Percentiles rank a stretch among this genome's conserved stretches.
These are phyloP conservation scores for Hybos culiciformis DNA, from an alignment of 2,888 invertebrate species.

Conservation along the genomic window DNA sequence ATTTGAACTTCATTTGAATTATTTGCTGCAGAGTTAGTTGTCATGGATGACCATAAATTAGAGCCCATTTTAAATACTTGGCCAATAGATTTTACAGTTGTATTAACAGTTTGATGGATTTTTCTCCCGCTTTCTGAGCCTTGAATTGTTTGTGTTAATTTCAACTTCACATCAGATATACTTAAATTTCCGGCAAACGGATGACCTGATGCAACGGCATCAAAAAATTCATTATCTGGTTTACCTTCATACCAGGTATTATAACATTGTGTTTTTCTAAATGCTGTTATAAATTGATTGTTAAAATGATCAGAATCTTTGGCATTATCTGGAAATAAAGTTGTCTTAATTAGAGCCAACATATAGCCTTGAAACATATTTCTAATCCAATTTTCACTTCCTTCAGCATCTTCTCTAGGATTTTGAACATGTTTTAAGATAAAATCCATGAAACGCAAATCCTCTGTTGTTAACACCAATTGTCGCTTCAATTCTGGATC, in stretches of 20 bases:
- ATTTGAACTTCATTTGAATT: slow-evolving; percentile 10
- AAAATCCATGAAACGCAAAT: slow-evolving; percentile 89
- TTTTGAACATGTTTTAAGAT: slow-evolving; percentile 63
- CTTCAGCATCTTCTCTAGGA: slow-evolving; percentile 60
- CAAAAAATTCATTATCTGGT: slow-evolving; percentile 50
- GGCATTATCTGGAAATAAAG: slow-evolving; percentile 52
- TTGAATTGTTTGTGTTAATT: slow-evolving; percentile 86
- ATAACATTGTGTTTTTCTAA: slow-evolving; percentile 80
- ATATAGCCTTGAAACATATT: slow-evolving; percentile 84
- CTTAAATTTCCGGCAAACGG: slow-evolving; percentile 91
- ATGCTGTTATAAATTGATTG: slow-evolving; percentile 64
- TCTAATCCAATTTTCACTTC: slow-evolving; percentile 93
- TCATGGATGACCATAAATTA: slow-evolving; percentile 64
- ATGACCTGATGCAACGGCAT: slow-evolving; percentile 66
- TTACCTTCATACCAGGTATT: slow-evolving; percentile 63
- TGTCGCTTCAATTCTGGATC: slow-evolving; percentile 69
- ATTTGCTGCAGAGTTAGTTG: slow-evolving; percentile 6
- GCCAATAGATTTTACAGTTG: slow-evolving; percentile 64
- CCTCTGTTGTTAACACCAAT: slow-evolving; percentile 84
- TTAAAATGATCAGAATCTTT: slow-evolving; percentile 83
- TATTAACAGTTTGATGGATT: slow-evolving; percentile 82
- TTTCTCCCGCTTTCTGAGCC: slow-evolving; percentile 87
- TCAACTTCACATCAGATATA: slow-evolving; percentile 84
- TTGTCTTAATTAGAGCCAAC: slow-evolving; percentile 66
- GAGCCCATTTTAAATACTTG: slow-evolving; percentile 73